phyloP scores from a whole-genome alignment of 2,888 invertebrate species.

The Hermaeophaga mercurialis region DNA sequence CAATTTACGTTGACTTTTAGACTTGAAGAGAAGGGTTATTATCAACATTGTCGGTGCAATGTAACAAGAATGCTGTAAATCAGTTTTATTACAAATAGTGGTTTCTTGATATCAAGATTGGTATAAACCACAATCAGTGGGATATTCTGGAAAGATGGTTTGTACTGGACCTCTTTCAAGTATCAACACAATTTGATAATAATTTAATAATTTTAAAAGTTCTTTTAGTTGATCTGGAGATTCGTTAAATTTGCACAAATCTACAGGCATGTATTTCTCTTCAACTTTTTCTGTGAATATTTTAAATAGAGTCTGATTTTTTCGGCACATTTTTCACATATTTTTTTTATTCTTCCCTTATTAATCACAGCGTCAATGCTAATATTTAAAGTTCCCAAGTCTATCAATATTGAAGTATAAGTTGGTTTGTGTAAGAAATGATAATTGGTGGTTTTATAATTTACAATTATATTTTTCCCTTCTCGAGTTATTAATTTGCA shows the following conservation, averaged over 20 bases:
- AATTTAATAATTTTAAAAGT: conserved; percentile 45
- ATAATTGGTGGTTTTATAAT: conserved; percentile 46
- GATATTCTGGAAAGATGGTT: conserved; percentile 48
- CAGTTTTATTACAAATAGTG: conserved; percentile 34
- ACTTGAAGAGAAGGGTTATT: conserved; percentile 41
- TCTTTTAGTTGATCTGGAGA: conserved; percentile 44
- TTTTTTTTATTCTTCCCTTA: conserved; percentile 50
- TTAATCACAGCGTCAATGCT: conserved; percentile 52
- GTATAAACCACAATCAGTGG: conserved; percentile 51
- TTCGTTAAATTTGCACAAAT: conserved; percentile 50
- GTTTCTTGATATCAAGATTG: conserved; percentile 47
- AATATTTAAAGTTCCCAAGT: conserved; percentile 51
- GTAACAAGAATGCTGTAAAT: conserved; percentile 29
- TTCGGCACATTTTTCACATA: conserved; percentile 45
- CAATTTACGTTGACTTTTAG: conserved; percentile 33
- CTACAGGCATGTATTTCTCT: conserved; percentile 49
- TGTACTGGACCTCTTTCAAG: conserved; percentile 53
- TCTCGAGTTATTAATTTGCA: conserved; percentile 49
- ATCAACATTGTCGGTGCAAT: conserved; percentile 43
- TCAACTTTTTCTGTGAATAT: conserved; percentile 45
- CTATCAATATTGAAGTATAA: conserved; percentile 42
- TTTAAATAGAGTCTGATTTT: conserved; percentile 42
- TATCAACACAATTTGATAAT: conserved; percentile 51
- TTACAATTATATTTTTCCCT: conserved; percentile 45
- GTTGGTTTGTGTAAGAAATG: conserved; percentile 43